Evolutionary conservation across 2,113 vertebrate species (phyloP).

Genomic region (Catharus fuscescens): DNA sequence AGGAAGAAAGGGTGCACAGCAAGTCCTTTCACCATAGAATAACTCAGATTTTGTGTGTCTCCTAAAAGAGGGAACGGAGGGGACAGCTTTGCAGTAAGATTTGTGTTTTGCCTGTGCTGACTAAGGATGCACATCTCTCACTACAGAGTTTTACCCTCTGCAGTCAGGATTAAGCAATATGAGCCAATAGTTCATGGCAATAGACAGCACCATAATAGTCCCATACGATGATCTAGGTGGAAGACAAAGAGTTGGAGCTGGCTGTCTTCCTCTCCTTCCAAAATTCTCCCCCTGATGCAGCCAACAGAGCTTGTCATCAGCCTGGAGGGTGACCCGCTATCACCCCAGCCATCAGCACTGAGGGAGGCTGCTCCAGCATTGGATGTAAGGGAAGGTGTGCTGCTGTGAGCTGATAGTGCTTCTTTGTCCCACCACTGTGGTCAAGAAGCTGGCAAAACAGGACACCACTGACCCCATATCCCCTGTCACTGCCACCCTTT

Average conservation of each 20-base stretch:
- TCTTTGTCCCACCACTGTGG: not conserved
- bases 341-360: not conserved
- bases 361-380: not conserved
- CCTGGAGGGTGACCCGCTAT: rapidly evolving
- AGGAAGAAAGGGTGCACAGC: not conserved
- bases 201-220: not conserved
- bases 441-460: not conserved
- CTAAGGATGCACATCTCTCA: not conserved
- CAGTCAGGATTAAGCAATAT: not conserved
- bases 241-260: not conserved
- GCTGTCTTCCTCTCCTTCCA: not conserved
- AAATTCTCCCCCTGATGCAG: not conserved
- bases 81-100: not conserved
- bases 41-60: not conserved
- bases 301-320: not conserved
- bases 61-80: not conserved
- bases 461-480: not conserved
- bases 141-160: not conserved
- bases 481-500: not conserved
- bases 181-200: not conserved
- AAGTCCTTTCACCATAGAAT: not conserved
- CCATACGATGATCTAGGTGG: rapidly evolving
- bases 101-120: not conserved
- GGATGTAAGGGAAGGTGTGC: not conserved
- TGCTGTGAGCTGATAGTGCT: rapidly evolving